Conservation (phyloP, 2,113 vertebrate species). For the Burhinus oedicnemus region DNA sequence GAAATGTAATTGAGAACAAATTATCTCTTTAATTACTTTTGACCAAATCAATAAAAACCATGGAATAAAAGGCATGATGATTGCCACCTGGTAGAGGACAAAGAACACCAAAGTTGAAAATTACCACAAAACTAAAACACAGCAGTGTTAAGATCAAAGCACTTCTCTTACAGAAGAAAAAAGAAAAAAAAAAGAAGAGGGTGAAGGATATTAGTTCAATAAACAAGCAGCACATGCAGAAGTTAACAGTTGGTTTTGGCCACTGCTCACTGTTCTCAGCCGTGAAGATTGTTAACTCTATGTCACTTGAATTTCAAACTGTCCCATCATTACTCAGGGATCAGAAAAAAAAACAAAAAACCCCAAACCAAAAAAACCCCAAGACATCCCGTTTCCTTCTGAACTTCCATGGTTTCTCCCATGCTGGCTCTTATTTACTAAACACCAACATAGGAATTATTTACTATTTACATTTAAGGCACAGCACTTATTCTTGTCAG, state of each 20-base stretch:
- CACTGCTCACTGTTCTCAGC: not conserved
- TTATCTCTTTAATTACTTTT: conserved; percentile 82
- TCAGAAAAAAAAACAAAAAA: not conserved
- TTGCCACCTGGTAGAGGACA: conserved; percentile 50
- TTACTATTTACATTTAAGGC: not conserved
- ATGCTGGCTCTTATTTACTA: not conserved
- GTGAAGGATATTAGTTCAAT: not conserved
- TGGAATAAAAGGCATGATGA: conserved; percentile 21
- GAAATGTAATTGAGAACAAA: conserved; percentile 78
- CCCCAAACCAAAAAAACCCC: not conserved
- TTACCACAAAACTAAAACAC: not conserved
- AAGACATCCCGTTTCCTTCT: not conserved
- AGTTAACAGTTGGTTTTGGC: not conserved
- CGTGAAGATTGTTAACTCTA: not conserved
- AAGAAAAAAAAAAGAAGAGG: too few species aligned
- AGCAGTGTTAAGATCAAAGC: not conserved
- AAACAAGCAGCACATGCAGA: not conserved
- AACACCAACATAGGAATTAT: not conserved
- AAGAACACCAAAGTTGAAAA: conserved; percentile 19
- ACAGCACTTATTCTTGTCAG: not conserved
- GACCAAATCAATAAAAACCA: conserved; percentile 74
- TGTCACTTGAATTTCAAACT: not conserved
- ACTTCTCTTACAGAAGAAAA: not conserved
- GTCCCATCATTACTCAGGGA: not conserved
- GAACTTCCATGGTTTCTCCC: not conserved